Conservation (phyloP, 2,797 vertebrate genomes). For the Microctenopoma lineatum region DNA sequence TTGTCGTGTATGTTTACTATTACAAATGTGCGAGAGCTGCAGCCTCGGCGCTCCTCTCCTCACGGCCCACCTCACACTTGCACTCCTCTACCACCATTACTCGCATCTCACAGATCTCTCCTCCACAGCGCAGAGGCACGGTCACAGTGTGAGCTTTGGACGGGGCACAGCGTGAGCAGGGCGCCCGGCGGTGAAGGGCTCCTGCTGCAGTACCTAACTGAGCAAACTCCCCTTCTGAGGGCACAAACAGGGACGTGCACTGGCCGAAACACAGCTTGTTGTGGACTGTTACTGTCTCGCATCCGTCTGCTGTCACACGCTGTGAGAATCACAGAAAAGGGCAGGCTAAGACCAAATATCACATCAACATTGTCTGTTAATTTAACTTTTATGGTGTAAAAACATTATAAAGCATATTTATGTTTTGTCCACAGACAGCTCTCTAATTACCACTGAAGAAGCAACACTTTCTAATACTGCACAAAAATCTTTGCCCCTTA, state of each 20-base stretch:
- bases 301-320: slow-evolving; percentile 80
- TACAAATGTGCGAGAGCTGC: slow-evolving; percentile 45
- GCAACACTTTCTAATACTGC: background rate
- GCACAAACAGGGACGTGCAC: slow-evolving; percentile 85
- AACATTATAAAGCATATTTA: slow-evolving; percentile 12
- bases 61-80: slow-evolving; percentile 80
- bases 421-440: slow-evolving; percentile 17
- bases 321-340: slow-evolving; percentile 53
- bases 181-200: slow-evolving; percentile 42
- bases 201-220: slow-evolving; percentile 11
- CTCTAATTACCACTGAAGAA: slow-evolving; percentile 25
- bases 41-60: slow-evolving; percentile 62
- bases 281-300: slow-evolving; percentile 75
- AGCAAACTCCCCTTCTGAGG: slow-evolving; percentile 66
- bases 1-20: background rate
- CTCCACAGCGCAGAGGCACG: slow-evolving; percentile 77
- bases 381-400: slow-evolving; percentile 27
- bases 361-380: slow-evolving; percentile 17
- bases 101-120: slow-evolving; percentile 56
- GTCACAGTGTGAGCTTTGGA: slow-evolving; percentile 65
- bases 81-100: slow-evolving; percentile 85
- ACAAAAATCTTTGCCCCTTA: slow-evolving; percentile 39
- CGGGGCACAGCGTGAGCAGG: slow-evolving; percentile 83
- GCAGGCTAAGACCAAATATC: slow-evolving; percentile 25
- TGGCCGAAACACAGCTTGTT: slow-evolving; percentile 86